Evolutionary conservation across 2,113 vertebrate species (phyloP), one percentile per base, ranked within the genome.

Genomic region (Stictonetta naevosa): DNA sequence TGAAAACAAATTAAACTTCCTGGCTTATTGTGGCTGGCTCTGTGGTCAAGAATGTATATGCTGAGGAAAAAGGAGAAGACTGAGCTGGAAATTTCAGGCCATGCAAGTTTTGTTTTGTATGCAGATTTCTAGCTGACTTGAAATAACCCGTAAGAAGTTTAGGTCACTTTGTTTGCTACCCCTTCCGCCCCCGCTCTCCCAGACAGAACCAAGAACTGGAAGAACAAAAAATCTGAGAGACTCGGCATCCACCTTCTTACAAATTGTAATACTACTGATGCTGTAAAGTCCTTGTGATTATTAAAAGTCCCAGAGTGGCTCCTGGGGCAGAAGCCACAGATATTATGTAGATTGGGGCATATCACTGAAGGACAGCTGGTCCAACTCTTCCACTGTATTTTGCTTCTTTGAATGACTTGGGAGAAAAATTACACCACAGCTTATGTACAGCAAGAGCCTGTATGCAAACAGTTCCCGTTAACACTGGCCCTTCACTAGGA

Each of bases 331-430:
- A 17, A 88, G 26, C 42, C 64, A 68, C 56, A 67, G 23, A 93
- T 75, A 67, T 38, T 26, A 17, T 31, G 14, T 59, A 56, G 22
- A 14, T 2, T 88, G 7, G 5, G 22, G 14, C 0, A 0, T 29
- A 42, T 46, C 29, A 2, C 4, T 85, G 62, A 17, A 72, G 25
- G 21, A 46, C 42, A 56, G 74, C 56, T 75, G 13, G 5, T 63
- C 55, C 77, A 22, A 58, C 14, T 60, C 31, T 86, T 63, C 33
- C 15, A 17, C 7, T 77, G 19, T 8, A 6, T 67, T 86, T 68
- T 75, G 9, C 28, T 60, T 34, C 60, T 88, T 88, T 42, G 38
- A 69, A 25, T 25, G 20, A 40, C 26, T 52, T 77, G n/a, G 14
- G 59, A 2, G 66, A 71, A 67, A 50, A 25, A 38, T 25, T 66